These are phyloP conservation scores for Paralichthys olivaceus DNA, from an alignment of 2,113 vertebrate species.

Conservation along the genomic window DNA sequence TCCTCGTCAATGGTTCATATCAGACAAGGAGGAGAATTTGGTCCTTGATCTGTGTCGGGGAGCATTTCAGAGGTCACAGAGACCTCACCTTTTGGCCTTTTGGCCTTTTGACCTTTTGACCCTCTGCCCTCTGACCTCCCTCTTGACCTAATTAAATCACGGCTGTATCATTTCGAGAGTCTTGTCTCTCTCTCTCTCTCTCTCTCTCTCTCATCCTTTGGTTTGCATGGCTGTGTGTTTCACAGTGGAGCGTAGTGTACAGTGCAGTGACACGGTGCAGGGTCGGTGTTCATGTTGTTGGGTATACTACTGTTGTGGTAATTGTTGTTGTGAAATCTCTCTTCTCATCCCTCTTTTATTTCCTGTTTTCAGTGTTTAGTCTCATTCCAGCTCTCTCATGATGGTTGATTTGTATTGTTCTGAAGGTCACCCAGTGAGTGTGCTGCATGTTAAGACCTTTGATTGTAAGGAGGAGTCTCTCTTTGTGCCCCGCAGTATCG, in stretches of 20 bases:
- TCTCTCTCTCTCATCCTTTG: constrained; percentile 61
- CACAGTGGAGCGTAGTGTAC: constrained; percentile 67
- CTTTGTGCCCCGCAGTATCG: constrained; percentile 88
- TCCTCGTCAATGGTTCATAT: constrained; percentile 60
- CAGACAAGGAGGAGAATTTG: constrained; percentile 46
- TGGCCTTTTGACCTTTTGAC: constrained; percentile 19
- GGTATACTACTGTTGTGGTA: constrained; percentile 56
- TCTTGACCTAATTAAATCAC: constrained; percentile 55
- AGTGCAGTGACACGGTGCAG: constrained; percentile 63
- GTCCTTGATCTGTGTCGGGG: constrained; percentile 47
- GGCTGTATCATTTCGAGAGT: constrained; percentile 58
- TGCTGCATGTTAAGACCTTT: neutral
- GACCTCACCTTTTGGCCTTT: constrained; percentile 62
- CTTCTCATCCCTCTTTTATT: constrained; percentile 60
- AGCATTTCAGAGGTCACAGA: constrained; percentile 49
- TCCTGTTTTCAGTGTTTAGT: constrained; percentile 51
- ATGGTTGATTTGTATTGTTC: constrained; percentile 24
- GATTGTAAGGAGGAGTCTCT: constrained; percentile 47
- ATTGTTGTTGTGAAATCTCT: constrained; percentile 63
- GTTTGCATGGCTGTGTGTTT: constrained; percentile 79
- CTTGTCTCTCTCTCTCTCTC: constrained; percentile 45
- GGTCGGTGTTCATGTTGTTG: constrained; percentile 60
- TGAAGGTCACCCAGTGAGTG: constrained; percentile 22
- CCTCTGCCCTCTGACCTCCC: constrained; percentile 57
- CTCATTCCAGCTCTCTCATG: constrained; percentile 53